Evolutionary conservation across 2,113 vertebrate species (phyloP).

Genomic region (Meriones unguiculatus): DNA sequence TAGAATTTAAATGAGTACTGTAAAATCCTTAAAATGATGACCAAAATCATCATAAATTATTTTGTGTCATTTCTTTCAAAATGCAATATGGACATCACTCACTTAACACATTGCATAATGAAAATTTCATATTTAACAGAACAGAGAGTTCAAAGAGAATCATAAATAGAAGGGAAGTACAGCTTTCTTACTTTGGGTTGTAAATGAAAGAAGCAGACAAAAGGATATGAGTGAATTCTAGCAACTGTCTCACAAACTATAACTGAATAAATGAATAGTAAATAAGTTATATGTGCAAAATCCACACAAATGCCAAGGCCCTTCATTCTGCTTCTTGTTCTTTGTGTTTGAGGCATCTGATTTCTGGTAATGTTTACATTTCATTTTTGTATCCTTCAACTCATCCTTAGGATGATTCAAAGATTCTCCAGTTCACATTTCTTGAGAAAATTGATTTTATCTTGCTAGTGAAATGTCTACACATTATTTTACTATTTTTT

Average conservation of each 20-base stretch:
- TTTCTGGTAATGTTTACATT: not conserved
- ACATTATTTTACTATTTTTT: not conserved
- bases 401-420: not conserved
- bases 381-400: not conserved
- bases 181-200: not conserved
- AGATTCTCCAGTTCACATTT: not conserved
- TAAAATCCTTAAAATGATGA: slow-evolving; percentile 35
- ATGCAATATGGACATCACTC: not conserved
- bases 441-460: not conserved
- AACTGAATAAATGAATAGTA: not conserved
- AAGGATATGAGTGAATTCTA: not conserved
- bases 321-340: not conserved
- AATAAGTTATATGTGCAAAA: not conserved
- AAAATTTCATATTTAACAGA: not conserved
- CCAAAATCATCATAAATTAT: slow-evolving; percentile 19
- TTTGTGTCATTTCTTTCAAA: slow-evolving; percentile 25
- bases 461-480: not conserved
- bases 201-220: slow-evolving; percentile 1
- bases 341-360: not conserved
- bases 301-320: not conserved
- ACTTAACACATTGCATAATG: not conserved
- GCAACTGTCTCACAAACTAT: not conserved
- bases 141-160: not conserved
- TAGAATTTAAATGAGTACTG: slow-evolving; percentile 58
- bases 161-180: not conserved